phyloP scores from a whole-genome alignment of 2,797 vertebrate genomes.

The Hapalemur alaotrensis region DNA sequence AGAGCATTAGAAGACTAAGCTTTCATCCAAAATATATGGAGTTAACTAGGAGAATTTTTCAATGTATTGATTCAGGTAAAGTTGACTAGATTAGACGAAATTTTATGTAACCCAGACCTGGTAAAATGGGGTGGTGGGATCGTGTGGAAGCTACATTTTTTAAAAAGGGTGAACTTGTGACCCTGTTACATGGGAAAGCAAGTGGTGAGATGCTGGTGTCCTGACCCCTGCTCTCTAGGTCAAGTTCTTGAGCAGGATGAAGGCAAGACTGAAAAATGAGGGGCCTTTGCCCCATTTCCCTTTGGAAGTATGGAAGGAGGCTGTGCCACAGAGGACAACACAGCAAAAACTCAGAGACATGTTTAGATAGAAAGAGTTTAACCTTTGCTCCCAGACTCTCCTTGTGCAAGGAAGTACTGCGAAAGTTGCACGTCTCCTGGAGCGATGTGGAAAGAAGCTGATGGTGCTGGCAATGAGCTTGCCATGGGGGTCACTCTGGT shows the following conservation, averaged over 20 bases:
- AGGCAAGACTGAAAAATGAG: neutral
- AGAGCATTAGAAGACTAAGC: neutral
- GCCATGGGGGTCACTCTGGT: no score
- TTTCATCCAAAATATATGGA: neutral
- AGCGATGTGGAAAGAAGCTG: neutral
- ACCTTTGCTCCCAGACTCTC: neutral
- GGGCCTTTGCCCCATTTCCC: neutral
- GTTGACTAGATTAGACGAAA: neutral
- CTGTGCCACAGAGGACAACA: neutral
- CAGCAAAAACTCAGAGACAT: neutral
- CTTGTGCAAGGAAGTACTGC: neutral
- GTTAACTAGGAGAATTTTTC: neutral
- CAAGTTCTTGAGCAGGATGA: neutral
- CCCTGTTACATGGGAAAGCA: neutral
- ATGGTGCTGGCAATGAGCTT: neutral
- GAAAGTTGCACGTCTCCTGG: neutral
- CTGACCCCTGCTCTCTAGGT: neutral
- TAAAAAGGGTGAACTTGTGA: neutral
- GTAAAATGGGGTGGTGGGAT: neutral
- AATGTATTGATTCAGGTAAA: neutral
- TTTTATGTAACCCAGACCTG: neutral
- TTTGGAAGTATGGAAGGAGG: neutral
- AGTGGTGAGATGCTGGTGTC: neutral
- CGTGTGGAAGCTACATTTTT: neutral
- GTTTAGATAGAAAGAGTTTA: neutral